Conservation (phyloP, 2,113 vertebrate genomes). For the Gymnobelideus leadbeateri region DNA sequence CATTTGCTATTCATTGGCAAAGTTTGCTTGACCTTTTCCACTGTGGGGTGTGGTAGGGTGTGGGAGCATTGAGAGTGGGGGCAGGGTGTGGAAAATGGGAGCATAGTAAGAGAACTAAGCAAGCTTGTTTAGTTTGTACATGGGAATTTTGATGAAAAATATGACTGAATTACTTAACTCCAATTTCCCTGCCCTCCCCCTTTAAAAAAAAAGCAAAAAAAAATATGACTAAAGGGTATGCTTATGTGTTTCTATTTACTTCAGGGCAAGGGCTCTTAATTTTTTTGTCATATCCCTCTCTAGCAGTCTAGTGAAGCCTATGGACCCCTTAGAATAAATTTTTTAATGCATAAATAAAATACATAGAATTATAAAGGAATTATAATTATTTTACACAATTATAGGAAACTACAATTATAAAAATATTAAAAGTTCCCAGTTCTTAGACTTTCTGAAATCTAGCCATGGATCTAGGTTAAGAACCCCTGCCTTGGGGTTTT, state of each 20-base stretch:
- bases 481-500: neutral
- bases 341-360: neutral
- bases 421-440: neutral
- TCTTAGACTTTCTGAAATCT: neutral
- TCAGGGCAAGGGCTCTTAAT: neutral
- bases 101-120: neutral
- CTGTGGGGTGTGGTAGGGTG: neutral
- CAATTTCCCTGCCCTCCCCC: no score
- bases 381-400: neutral
- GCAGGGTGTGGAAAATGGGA: neutral
- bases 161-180: neutral
- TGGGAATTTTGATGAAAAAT: neutral
- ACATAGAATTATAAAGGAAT: neutral
- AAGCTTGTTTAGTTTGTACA: neutral
- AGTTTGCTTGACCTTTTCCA: neutral
- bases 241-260: neutral
- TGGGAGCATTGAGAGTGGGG: no score
- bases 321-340: neutral
- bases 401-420: neutral
- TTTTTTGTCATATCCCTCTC: neutral
- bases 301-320: neutral
- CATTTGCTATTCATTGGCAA: neutral
- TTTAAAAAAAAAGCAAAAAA: no score
- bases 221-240: neutral
- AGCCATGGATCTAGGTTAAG: neutral